Percentiles rank a stretch among this genome's conserved stretches.
phyloP scores from a whole-genome alignment of 2,113 vertebrate species.

The Xiphophorus maculatus region DNA sequence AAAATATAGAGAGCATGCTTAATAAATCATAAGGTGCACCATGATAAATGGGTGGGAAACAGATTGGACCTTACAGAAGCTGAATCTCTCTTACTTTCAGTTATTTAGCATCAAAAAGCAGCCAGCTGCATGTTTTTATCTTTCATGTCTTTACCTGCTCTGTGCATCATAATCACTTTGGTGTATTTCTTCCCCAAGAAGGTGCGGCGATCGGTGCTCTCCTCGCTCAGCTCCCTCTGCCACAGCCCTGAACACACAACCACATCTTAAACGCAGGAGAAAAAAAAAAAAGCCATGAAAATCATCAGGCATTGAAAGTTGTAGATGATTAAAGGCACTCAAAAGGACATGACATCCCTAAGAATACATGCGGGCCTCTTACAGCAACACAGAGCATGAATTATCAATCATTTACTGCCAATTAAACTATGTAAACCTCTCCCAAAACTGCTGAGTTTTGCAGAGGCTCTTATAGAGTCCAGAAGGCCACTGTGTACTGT shows the following conservation, averaged over 20 bases:
- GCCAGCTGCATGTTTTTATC: slow-evolving; percentile 2
- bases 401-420: slow-evolving; percentile 9
- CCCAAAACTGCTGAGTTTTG: slow-evolving; percentile 8
- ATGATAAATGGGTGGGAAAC: slow-evolving; percentile 46
- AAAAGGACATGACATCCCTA: neutral
- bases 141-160: slow-evolving; percentile 60
- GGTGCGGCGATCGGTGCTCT: slow-evolving; percentile 50
- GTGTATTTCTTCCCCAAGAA: slow-evolving; percentile 76
- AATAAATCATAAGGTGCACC: slow-evolving; percentile 61
- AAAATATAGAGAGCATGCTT: slow-evolving; percentile 52
- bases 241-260: slow-evolving; percentile 65
- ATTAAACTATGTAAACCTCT: slow-evolving; percentile 21
- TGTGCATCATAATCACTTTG: slow-evolving; percentile 76
- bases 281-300: neutral
- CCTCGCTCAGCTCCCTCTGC: slow-evolving; percentile 64
- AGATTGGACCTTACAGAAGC: slow-evolving; percentile 53
- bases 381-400: slow-evolving; percentile 18
- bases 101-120: slow-evolving; percentile 30
- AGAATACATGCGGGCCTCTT: slow-evolving; percentile 17
- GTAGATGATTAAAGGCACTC: neutral
- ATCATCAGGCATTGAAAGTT: slow-evolving; percentile 12
- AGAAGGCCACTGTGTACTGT: slow-evolving; percentile 32
- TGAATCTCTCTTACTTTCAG: slow-evolving; percentile 33
- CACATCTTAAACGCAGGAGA: slow-evolving; percentile 22
- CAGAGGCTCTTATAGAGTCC: slow-evolving; percentile 33